Base-by-base conservation (phyloP, 2,888 invertebrate genomes). In the Entomobrya proxima region DNA sequence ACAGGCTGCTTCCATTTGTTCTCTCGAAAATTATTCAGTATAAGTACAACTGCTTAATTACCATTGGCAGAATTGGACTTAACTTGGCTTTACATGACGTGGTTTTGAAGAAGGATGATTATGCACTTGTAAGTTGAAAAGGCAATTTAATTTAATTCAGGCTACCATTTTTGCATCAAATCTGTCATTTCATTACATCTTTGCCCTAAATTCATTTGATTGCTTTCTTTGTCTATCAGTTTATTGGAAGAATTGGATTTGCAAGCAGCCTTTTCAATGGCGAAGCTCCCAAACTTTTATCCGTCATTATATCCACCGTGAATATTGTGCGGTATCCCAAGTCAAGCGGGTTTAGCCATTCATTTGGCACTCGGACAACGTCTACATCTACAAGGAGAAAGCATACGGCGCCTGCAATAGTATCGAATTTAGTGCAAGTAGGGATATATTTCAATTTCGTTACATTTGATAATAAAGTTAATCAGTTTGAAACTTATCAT, bases 181-280 rank as follows among this genome's bases (percentile, higher is more conserved):
- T 7, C 15, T 40, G 44, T 40, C 7, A 9, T 7, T 55, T 18
- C n/a, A 55, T 55, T 7, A 18, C 44, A 55, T 15, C 6, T 55
- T 9, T 18, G 11, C 6, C n/a, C n/a, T 52, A 5, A 40, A 32
- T 58, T 88, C 89, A 90, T 85, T 92, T 92, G 32, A n/a, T n/a
- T n/a, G n/a, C n/a, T n/a, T n/a, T n/a, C n/a, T n/a, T n/a, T n/a
- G n/a, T n/a, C n/a, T n/a, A n/a, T n/a, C 91, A 97, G 97, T 95
- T 96, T 92, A 95, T 97, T 86, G 95, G 96, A 91, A 96, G 96
- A 92, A 94, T 97, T 90, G 95, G 96, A 88, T 94, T 97, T 89
- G 94, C 96, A 79, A 97, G 97, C 91, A 97, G 96, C 92, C 95
- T 96, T 91, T 94, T 97, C 90, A 97, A 96, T 91, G 96, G 96